phyloP scores from a whole-genome alignment of 2,113 vertebrate genomes.

The Indicator indicator region DNA sequence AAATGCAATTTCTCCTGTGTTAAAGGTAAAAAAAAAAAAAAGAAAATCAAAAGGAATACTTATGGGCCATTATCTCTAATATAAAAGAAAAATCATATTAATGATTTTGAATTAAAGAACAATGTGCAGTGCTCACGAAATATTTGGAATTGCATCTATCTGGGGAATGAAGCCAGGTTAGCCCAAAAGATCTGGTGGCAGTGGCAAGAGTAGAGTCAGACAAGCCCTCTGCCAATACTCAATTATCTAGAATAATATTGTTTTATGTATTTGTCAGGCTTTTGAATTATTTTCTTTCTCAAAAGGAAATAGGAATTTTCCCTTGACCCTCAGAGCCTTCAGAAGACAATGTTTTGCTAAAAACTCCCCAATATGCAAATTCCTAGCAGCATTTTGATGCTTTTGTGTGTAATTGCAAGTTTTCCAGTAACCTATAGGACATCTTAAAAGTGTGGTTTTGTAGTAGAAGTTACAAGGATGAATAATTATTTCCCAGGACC shows the following conservation, averaged over 20 bases:
- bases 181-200: not conserved
- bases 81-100: not conserved
- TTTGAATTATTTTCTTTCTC: not conserved
- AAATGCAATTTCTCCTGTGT: not conserved
- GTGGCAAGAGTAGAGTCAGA: not conserved
- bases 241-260: not conserved
- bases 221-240: slow-evolving; percentile 19
- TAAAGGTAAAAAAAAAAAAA: not conserved
- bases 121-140: not conserved
- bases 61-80: not conserved
- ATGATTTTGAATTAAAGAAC: not conserved
- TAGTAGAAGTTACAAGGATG: not conserved
- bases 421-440: not conserved
- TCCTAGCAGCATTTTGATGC: not conserved
- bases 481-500: not conserved
- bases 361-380: not conserved
- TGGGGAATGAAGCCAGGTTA: not conserved
- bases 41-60: not conserved
- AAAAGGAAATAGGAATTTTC: not conserved
- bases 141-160: not conserved
- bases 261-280: not conserved
- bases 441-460: not conserved
- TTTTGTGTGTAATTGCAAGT: not conserved
- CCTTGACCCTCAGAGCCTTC: not conserved
- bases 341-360: not conserved